These are phyloP conservation scores for Cydia pomonella DNA, from an alignment of 1,140 invertebrate species.

Conservation along the genomic window DNA sequence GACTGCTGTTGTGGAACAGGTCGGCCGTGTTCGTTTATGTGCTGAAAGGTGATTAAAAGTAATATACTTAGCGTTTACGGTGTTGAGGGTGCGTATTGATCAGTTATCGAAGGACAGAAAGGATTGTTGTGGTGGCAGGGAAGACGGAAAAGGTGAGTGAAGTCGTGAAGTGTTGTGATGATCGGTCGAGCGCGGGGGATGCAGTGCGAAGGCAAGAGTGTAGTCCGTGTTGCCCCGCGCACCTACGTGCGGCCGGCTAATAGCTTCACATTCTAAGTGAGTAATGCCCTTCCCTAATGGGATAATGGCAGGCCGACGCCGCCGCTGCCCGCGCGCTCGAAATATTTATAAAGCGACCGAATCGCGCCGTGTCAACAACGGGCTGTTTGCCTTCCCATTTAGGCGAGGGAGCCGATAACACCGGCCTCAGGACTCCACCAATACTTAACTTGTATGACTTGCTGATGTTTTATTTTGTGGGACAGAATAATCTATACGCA, in stretches of 20 bases:
- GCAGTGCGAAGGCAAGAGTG: slow-evolving; percentile 34
- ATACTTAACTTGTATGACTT: slow-evolving; percentile 26
- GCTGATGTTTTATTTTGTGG: slow-evolving; percentile 16
- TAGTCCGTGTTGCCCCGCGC: slow-evolving; percentile 1
- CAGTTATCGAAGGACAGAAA: slow-evolving; percentile 68
- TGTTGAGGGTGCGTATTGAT: slow-evolving; percentile 76
- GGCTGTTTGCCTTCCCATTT: slow-evolving; percentile 72
- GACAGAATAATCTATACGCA: not conserved
- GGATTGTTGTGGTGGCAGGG: slow-evolving; percentile 71
- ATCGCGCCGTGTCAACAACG: slow-evolving; percentile 72
- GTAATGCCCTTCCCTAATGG: slow-evolving; percentile 75
- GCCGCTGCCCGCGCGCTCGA: slow-evolving; percentile 51
- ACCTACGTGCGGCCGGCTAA: slow-evolving; percentile 53
- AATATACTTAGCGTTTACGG: slow-evolving; percentile 76
- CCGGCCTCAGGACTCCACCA: slow-evolving; percentile 42
- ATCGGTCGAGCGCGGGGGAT: slow-evolving; percentile 38
- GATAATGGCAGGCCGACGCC: slow-evolving; percentile 68
- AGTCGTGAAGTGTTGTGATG: slow-evolving; percentile 46
- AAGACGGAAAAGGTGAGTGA: slow-evolving; percentile 63
- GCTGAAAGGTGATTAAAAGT: slow-evolving; percentile 78
- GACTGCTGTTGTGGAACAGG: slow-evolving; percentile 65
- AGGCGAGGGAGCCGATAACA: slow-evolving; percentile 63
- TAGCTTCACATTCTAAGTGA: slow-evolving; percentile 69
- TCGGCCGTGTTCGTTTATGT: slow-evolving; percentile 71
- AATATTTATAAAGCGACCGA: slow-evolving; percentile 77